Evolutionary conservation across 1,140 invertebrate genomes (phyloP), one percentile per base, ranked within the genome.

Genomic region (Drosophila carrolli): DNA sequence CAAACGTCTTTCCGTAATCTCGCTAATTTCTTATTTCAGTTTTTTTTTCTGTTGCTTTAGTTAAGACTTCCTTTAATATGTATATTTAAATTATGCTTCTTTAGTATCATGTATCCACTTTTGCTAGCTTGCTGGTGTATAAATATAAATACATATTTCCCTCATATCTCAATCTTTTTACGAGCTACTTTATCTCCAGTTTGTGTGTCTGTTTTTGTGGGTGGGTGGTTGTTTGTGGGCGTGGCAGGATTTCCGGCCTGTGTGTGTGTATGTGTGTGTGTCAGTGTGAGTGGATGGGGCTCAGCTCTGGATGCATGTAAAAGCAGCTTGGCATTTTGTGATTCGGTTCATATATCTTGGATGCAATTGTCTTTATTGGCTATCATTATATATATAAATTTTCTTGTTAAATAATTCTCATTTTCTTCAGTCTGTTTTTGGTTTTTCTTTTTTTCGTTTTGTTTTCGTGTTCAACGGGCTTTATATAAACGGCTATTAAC

Each of bases 401-500:
- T 80, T 78, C 57, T 73, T 83, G 32, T 72, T 78, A 73, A 72
- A 78, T 88, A 68, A 67, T 75, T 60, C 47, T 73, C 63, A 53
- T 58, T 82, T 85, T 88, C 61, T 79, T 88, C 84, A 83, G 82
- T 86, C 83, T 86, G 75, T 76, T 86, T 70, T 88, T 76, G 58
- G 62, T 60, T 72, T 78, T 29, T 73, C 56, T 60, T 80, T 13
- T 44, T 44, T 43, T 73, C 38, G 23, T 60, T 60, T 73, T 56
- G 29, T 73, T 68, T 38, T 67, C 43, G 67, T 71, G 66, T 57
- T 71, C 19, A 71, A 71, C 65, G 38, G 65, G 68, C 65, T 71
- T 71, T 14, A 71, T 71, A 72, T 71, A 72, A 72, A 72, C 67
- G 47, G 68, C 68, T 72, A 71, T 58, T 71, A 72, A 71, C 58